These are phyloP conservation scores for Tangara arthus DNA, from an alignment of 2,797 vertebrate species.

Conservation along the genomic window DNA sequence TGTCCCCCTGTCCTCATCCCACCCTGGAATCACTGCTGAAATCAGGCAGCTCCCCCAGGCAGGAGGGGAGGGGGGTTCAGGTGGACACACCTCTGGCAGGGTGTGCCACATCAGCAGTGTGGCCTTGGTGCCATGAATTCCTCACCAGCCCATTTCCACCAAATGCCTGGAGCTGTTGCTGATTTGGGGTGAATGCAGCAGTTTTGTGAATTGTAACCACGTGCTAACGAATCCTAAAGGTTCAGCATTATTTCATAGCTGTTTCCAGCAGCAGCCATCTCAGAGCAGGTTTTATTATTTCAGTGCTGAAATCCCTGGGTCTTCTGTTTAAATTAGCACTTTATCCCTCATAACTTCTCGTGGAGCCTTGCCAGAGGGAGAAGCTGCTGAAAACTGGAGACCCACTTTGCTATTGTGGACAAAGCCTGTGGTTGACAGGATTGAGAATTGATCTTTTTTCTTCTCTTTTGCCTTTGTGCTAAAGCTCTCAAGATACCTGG, in stretches of 20 bases:
- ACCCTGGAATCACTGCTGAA: not conserved
- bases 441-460: not conserved
- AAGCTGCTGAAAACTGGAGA: not conserved
- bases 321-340: slow-evolving; percentile 1
- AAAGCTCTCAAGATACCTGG: not conserved
- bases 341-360: not conserved
- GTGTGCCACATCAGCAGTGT: rapidly evolving
- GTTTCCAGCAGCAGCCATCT: not conserved
- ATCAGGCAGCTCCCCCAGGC: rapidly evolving
- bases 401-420: not conserved
- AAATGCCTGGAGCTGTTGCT: not conserved
- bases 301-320: not conserved
- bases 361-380: not conserved
- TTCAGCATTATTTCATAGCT: not conserved
- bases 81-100: not conserved
- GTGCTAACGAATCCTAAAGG: not conserved
- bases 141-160: not conserved
- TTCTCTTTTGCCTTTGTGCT: not conserved
- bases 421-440: not conserved
- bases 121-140: rapidly evolving
- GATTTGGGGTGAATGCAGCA: not conserved
- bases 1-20: not conserved
- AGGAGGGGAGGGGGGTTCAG: not conserved
- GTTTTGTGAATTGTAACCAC: not conserved
- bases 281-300: not conserved